phyloP scores from a whole-genome alignment of 1,140 invertebrate genomes.

The Dendrolimus kikuchii region DNA sequence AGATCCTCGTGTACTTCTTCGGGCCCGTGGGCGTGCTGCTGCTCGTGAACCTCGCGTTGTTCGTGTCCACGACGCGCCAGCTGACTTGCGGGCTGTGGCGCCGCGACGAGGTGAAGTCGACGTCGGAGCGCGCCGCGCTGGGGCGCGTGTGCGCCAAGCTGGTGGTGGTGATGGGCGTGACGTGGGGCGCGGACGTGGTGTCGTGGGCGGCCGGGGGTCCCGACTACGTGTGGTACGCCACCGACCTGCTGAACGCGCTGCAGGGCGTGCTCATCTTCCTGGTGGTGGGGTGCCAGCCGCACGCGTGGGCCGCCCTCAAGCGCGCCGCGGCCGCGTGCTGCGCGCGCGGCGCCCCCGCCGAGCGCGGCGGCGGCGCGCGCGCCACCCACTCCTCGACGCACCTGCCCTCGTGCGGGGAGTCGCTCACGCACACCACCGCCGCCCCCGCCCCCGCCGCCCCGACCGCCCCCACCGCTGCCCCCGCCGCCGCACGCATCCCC shows the following conservation, averaged over 20 bases:
- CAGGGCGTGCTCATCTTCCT: slow-evolving; percentile 93
- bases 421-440: slow-evolving; percentile 81
- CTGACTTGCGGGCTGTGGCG: slow-evolving; percentile 90
- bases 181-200: slow-evolving; percentile 87
- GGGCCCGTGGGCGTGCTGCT: slow-evolving; percentile 85
- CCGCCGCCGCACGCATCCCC: slow-evolving; percentile 74
- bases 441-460: slow-evolving; percentile 81
- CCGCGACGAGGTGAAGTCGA: slow-evolving; percentile 87
- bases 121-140: slow-evolving; percentile 85
- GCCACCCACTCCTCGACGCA: slow-evolving; percentile 82
- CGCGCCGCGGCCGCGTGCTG: slow-evolving; percentile 73
- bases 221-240: slow-evolving; percentile 83
- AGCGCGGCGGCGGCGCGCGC: slow-evolving; percentile 62
- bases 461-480: slow-evolving; percentile 77
- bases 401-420: slow-evolving; percentile 83
- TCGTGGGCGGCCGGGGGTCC: slow-evolving; percentile 83
- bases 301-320: slow-evolving; percentile 70
- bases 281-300: slow-evolving; percentile 90
- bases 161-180: slow-evolving; percentile 89
- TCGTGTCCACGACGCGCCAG: slow-evolving; percentile 85
- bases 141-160: slow-evolving; percentile 87
- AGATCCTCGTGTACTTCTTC: slow-evolving; percentile 87
- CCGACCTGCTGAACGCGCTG: slow-evolving; percentile 86
- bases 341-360: slow-evolving; percentile 61
- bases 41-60: slow-evolving; percentile 83